A percentile compares a stretch with the other conserved stretches of the same genome.
Conservation (phyloP, 2,888 invertebrate genomes). For the Amphipyra berbera region DNA sequence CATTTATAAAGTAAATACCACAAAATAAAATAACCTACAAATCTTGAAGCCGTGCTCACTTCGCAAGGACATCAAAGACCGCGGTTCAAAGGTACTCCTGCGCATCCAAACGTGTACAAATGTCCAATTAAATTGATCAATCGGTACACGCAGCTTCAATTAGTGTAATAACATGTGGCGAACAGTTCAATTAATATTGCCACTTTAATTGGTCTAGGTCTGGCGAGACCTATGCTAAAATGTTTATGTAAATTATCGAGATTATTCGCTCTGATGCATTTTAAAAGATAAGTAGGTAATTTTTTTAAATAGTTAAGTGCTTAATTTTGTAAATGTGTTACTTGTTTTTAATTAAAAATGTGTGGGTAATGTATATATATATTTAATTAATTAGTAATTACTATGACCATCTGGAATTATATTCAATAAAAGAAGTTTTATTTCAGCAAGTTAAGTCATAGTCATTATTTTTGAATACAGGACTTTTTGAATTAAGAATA, state of each 20-base stretch:
- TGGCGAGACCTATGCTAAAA: constrained; percentile 32
- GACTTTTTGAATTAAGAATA: no score
- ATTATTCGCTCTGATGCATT: constrained; percentile 14
- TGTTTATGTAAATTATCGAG: constrained; percentile 37
- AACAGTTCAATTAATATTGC: constrained; percentile 58
- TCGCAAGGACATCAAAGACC: constrained; percentile 45
- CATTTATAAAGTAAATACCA: constrained; percentile 15
- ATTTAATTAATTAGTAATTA: no score
- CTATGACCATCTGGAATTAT: no score
- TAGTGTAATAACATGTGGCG: constrained; percentile 58
- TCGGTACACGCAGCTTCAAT: constrained; percentile 64
- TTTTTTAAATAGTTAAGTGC: not conserved
- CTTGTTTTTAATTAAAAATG: constrained; percentile 7
- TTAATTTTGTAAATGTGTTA: constrained; percentile 13
- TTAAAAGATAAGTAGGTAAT: constrained; percentile 1
- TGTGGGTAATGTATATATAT: no score
- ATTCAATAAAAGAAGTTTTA: no score
- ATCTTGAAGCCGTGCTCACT: constrained; percentile 17
- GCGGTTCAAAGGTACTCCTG: constrained; percentile 52
- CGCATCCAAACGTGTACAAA: constrained; percentile 59
- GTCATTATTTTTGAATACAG: no score
- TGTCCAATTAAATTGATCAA: constrained; percentile 70
- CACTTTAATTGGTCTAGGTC: constrained; percentile 51
- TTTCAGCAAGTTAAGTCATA: no score
- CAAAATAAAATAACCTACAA: constrained; percentile 28